Evolutionary conservation across 1,140 invertebrate species (phyloP).

Genomic region (Calephelis nemesis): DNA sequence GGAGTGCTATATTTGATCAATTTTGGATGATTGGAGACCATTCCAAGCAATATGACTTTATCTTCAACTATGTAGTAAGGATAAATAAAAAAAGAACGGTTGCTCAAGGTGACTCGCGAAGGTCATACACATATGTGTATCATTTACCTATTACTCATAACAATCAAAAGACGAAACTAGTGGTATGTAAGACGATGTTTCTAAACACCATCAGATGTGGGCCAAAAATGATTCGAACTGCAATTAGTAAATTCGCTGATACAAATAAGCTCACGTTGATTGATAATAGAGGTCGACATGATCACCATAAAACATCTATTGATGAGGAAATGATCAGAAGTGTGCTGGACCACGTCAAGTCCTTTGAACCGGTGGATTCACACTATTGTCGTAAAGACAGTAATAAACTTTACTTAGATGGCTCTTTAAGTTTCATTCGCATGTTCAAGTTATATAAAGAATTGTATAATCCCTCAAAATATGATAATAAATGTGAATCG

Average conservation of each 20-base stretch:
- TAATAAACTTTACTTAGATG: slow-evolving; percentile 27
- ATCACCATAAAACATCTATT: slow-evolving; percentile 27
- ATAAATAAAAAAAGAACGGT: slow-evolving; percentile 28
- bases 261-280: slow-evolving; percentile 19
- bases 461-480: too few relatives aligned
- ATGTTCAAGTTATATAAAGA: neutral
- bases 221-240: slow-evolving; percentile 22
- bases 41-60: slow-evolving; percentile 19
- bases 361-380: neutral
- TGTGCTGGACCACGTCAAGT: neutral
- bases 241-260: slow-evolving; percentile 16
- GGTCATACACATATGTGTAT: slow-evolving; percentile 24
- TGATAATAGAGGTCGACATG: slow-evolving; percentile 26
- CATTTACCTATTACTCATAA: slow-evolving; percentile 25
- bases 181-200: neutral
- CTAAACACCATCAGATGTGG: slow-evolving; percentile 22
- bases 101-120: slow-evolving; percentile 22
- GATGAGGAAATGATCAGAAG: slow-evolving; percentile 26
- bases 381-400: slow-evolving; percentile 20
- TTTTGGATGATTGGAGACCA: slow-evolving; percentile 20
- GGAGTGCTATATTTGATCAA: slow-evolving; percentile 18
- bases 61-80: slow-evolving; percentile 18
- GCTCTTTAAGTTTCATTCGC: slow-evolving; percentile 19
- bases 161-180: neutral
- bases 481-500: too few relatives aligned